Evolutionary conservation across 2,797 vertebrate species (phyloP), one percentile per base, ranked within the genome.

Genomic region (Cirrhinus mrigala): DNA sequence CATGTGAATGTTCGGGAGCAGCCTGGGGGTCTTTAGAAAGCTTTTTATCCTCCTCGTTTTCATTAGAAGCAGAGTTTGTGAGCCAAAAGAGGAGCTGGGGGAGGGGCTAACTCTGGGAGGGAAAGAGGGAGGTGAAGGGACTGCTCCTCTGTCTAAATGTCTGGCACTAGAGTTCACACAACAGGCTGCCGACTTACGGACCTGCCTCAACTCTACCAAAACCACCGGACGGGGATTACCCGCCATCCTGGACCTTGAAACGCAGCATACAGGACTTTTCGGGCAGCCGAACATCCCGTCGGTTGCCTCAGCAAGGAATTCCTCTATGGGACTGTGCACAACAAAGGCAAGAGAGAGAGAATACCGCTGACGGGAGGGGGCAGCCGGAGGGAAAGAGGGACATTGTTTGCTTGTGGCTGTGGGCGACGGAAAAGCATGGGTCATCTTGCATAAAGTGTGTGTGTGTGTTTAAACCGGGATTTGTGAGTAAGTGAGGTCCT

Each of bases 401-500:
- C 94, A 96, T 96, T 96, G 95, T 96, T 96, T 95, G 93, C 92
- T 90, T 93, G 95, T 95, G 94, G 92, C 95, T 94, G 94, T 94
- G 94, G 94, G 94, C 93, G 95, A 96, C 94, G 91, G 93, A 92
- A 93, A 95, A 94, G 94, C 94, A 94, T 92, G 94, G 95, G 94
- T 94, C 95, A 94, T 94, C 94, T 87, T 90, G 91, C 91, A 89
- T 93, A 86, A 83, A 86, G 69, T 71, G 75, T 64, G 56, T 89
- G 90, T 92, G 88, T 92, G 92, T 93, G 93, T 94, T 93, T 92
- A 91, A 90, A 92, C 92, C 90, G 88, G 92, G 93, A 92, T 94
- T 94, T 94, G 91, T 87, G 90, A 91, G 92, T 88, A 64, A 86
- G 78, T 88, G 87, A 89, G 90, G 91, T 91, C 91, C 89, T 91